A percentile compares a stretch with the other conserved stretches of the same genome.
phyloP scores from a whole-genome alignment of 2,113 vertebrate genomes.

The Lonchura striata region DNA sequence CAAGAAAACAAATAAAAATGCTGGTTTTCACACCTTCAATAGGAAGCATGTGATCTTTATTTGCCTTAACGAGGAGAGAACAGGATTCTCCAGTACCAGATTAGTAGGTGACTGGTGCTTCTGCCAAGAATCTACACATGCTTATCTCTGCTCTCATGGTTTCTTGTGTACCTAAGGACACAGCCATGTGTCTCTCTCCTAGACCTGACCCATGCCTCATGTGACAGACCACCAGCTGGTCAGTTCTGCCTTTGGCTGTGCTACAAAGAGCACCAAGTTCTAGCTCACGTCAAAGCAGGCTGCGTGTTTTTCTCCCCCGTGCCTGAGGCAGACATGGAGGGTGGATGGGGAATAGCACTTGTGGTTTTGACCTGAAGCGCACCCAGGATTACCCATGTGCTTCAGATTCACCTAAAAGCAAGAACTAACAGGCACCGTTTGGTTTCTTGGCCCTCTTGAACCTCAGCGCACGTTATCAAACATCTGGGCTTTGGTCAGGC shows the following conservation, averaged over 20 bases:
- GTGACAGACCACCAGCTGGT: neutral
- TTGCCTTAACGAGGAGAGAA: neutral
- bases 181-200: rapidly evolving
- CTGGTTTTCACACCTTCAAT: neutral
- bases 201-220: rapidly evolving
- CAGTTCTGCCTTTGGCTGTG: neutral
- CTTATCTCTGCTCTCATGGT: neutral
- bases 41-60: neutral
- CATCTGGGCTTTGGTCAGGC: neutral
- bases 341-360: neutral
- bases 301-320: rapidly evolving
- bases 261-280: neutral
- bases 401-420: neutral
- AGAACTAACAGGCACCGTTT: rapidly evolving
- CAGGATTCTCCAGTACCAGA: neutral
- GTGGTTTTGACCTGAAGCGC: neutral
- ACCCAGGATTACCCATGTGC: rapidly evolving
- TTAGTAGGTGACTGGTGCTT: neutral
- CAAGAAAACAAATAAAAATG: neutral
- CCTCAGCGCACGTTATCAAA: neutral
- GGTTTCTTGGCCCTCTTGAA: neutral
- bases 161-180: neutral
- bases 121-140: rapidly evolving
- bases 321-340: neutral
- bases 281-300: neutral